These are phyloP conservation scores for Caenorhabditis wallacei DNA, from an alignment of 2,888 invertebrate species.

Conservation along the genomic window DNA sequence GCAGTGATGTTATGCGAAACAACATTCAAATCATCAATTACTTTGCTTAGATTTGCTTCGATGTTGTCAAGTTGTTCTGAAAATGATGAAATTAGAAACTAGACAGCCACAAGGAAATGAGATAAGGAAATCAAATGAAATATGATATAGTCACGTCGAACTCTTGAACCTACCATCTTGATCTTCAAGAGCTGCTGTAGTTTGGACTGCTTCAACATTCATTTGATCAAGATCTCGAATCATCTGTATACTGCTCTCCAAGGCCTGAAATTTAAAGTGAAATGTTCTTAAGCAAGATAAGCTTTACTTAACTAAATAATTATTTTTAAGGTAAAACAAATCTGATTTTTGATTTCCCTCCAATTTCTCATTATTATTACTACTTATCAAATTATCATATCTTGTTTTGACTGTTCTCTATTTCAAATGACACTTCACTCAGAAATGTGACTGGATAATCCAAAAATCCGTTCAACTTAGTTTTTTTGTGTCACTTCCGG, in stretches of 20 bases:
- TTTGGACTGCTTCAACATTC: conserved; percentile 69
- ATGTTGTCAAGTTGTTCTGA: conserved; percentile 74
- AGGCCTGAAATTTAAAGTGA: conserved; percentile 52
- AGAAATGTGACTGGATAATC: not conserved
- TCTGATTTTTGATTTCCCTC: not conserved
- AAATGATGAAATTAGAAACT: conserved; percentile 7
- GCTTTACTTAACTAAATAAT: too few species aligned
- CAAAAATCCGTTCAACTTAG: not conserved
- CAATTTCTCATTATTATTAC: not conserved
- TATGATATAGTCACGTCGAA: not conserved
- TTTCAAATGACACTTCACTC: too few species aligned
- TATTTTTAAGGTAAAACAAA: too few species aligned
- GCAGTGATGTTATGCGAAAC: conserved; percentile 67
- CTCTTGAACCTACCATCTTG: conserved; percentile 68
- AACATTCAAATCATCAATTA: conserved; percentile 65
- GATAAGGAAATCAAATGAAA: conserved; percentile 19
- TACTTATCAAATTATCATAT: not conserved
- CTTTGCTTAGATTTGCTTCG: conserved; percentile 66
- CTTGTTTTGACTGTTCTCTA: too few species aligned
- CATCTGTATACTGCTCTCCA: conserved; percentile 69
- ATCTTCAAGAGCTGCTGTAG: conserved; percentile 71
- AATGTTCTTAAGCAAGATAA: too few species aligned
- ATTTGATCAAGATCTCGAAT: conserved; percentile 66
- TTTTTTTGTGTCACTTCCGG: not conserved
- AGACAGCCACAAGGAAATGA: not conserved